Evolutionary conservation across 2,797 vertebrate species (phyloP), one percentile per base, ranked within the genome.

Genomic region (Leuciscus waleckii): DNA sequence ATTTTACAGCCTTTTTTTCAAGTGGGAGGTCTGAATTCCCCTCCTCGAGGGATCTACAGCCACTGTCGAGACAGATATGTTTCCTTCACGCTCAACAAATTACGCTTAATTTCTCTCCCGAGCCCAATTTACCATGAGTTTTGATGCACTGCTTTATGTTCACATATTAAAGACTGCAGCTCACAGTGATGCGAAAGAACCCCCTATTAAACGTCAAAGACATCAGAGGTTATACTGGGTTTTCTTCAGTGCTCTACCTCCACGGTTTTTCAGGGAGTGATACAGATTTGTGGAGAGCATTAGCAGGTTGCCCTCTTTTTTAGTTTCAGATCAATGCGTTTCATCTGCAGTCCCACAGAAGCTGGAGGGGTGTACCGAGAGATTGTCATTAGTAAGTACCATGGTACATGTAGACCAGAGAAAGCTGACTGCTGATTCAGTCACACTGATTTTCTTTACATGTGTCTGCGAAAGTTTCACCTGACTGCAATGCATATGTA

Each of bases 71-170:
- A 77, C 23, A 79, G 67, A 19, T 37, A 68, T 35, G 65, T 86
- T 86, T 68, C 79, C 69, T 89, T 88, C 85, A 88, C 51, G 61
- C 85, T 88, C 88, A 88, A 88, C 90, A 90, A 88, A 90, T 88
- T 82, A 89, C 76, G 68, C 82, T 74, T 87, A 83, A 88, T 89
- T 86, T 85, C 84, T 84, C 88, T 89, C 89, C 80, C 19, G 90
- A 81, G 90, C 79, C 81, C 83, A 88, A 85, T 90, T 89, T 88
- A 73, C 87, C 69, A 67, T 17, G 10, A 63, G 65, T 84, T 90
- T 89, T 87, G 89, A 85, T 88, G 89, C 87, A 82, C 80, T 69
- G 65, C 87, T 88, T 87, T 88, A 88, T 89, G 83, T 77, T 69
- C 56, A 61, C 74, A 49, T 81, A 88, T 90, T 88, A 88, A 88